These are phyloP conservation scores for Callinectes sapidus DNA, from an alignment of 2,888 invertebrate genomes.

Conservation along the genomic window DNA sequence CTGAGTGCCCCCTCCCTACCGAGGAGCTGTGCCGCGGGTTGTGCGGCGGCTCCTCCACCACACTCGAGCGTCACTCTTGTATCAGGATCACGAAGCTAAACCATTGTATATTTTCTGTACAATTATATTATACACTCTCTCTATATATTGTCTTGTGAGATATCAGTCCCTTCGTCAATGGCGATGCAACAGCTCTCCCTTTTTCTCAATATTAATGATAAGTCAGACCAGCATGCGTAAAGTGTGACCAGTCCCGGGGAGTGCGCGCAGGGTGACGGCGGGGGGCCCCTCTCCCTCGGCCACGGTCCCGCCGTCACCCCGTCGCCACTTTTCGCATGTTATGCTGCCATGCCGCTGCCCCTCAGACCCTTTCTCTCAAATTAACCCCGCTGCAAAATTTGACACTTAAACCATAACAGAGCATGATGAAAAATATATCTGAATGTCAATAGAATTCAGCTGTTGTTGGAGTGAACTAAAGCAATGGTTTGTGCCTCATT, in stretches of 20 bases:
- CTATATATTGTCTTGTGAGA: constrained; percentile 61
- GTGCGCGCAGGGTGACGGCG: constrained; percentile 55
- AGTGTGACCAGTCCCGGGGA: constrained; percentile 54
- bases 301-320: constrained; percentile 39
- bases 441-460: constrained; percentile 65
- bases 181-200: constrained; percentile 66
- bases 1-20: background rate
- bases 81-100: constrained; percentile 66
- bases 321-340: constrained; percentile 63
- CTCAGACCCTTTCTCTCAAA: constrained; percentile 56
- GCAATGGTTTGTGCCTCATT: constrained; percentile 70
- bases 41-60: background rate
- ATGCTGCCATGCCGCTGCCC: constrained; percentile 64
- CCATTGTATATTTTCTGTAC: constrained; percentile 64
- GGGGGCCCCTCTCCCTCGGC: background rate
- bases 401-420: constrained; percentile 53
- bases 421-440: constrained; percentile 63
- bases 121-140: constrained; percentile 48
- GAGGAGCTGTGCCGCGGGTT: constrained; percentile 49
- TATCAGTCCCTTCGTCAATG: constrained; percentile 60
- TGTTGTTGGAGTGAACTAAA: constrained; percentile 56
- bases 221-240: constrained; percentile 57
- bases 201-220: constrained; percentile 58
- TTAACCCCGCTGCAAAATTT: constrained; percentile 65
- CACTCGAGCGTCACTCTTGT: constrained; percentile 61